Evolutionary conservation across 2,113 vertebrate genomes (phyloP).

Genomic region (Emydura subglobosa): DNA sequence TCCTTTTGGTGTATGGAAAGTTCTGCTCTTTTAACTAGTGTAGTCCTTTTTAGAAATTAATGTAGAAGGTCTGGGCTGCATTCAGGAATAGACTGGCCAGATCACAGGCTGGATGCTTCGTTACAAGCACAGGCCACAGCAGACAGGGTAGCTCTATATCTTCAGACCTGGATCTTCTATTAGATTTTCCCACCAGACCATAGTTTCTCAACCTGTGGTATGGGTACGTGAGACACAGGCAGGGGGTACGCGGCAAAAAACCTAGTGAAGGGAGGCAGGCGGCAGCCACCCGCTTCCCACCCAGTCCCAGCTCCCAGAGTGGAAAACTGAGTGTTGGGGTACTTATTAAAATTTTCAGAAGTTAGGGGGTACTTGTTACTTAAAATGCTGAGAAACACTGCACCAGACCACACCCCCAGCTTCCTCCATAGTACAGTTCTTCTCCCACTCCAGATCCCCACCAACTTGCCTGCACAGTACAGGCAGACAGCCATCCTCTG

Average conservation of each 20-base stretch:
- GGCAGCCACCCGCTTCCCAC: no score
- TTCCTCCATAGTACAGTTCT: background rate
- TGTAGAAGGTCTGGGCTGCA: background rate
- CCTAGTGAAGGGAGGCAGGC: no score
- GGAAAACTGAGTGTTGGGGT: no score
- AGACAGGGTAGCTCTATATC: background rate
- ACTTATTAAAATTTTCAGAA: no score
- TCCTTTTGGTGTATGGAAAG: background rate
- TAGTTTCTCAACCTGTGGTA: no score
- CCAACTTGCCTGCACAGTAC: background rate
- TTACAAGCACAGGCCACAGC: background rate
- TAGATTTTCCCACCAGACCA: background rate
- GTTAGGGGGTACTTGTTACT: no score
- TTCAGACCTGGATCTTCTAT: slow-evolving; percentile 30
- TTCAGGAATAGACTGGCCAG: background rate
- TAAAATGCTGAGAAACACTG: no score
- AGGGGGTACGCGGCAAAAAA: no score
- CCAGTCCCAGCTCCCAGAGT: no score
- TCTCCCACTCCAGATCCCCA: background rate
- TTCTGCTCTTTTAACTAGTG: background rate
- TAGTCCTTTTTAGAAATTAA: background rate
- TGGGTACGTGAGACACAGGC: no score
- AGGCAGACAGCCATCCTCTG: background rate
- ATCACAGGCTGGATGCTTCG: background rate
- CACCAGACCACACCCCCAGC: background rate